A percentile compares a stretch with the other conserved stretches of the same genome.
Evolutionary conservation across 92 coral and sea anemone genomes (phyloP).

Genomic region (Phenganax marumi): DNA sequence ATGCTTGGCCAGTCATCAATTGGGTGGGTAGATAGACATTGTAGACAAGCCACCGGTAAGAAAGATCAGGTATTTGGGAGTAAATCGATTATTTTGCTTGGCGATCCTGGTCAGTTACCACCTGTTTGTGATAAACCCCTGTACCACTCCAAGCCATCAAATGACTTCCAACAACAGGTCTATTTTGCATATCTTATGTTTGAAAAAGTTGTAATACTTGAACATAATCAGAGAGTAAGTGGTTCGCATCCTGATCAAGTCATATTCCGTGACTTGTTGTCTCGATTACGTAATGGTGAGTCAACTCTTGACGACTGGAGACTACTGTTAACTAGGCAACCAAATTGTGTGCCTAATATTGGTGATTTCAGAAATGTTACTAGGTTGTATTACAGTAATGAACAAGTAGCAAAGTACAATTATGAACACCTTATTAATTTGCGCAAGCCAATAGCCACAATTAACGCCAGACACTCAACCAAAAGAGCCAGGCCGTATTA

Average conservation of each 20-base stretch:
- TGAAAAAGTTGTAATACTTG: slow-evolving; percentile 8
- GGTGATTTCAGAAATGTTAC: no score
- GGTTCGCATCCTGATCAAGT: slow-evolving; percentile 8
- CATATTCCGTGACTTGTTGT: not conserved
- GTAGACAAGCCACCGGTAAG: slow-evolving; percentile 23
- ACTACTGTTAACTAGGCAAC: slow-evolving; percentile 4
- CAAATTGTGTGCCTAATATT: not conserved
- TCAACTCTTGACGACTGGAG: slow-evolving; percentile 12
- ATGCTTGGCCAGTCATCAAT: slow-evolving; percentile 15
- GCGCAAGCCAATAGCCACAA: not conserved
- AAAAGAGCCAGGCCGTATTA: not conserved
- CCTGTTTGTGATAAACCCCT: slow-evolving; percentile 31
- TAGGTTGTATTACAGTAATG: not conserved
- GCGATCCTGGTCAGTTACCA: slow-evolving; percentile 32
- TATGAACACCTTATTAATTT: slow-evolving; percentile 2
- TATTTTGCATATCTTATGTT: slow-evolving; percentile 27
- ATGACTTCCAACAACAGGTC: slow-evolving; percentile 7
- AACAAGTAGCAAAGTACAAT: slow-evolving; percentile 22
- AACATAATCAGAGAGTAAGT: slow-evolving; percentile 14
- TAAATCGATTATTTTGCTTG: slow-evolving; percentile 17
- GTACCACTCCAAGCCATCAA: slow-evolving; percentile 32
- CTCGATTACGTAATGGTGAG: slow-evolving; percentile 9
- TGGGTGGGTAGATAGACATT: slow-evolving; percentile 31
- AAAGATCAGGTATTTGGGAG: slow-evolving; percentile 25
- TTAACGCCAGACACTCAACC: not conserved